A percentile compares a stretch with the other conserved stretches of the same genome.
Evolutionary conservation across 1,140 invertebrate genomes (phyloP).

Genomic region (Parasteatoda tepidariorum): DNA sequence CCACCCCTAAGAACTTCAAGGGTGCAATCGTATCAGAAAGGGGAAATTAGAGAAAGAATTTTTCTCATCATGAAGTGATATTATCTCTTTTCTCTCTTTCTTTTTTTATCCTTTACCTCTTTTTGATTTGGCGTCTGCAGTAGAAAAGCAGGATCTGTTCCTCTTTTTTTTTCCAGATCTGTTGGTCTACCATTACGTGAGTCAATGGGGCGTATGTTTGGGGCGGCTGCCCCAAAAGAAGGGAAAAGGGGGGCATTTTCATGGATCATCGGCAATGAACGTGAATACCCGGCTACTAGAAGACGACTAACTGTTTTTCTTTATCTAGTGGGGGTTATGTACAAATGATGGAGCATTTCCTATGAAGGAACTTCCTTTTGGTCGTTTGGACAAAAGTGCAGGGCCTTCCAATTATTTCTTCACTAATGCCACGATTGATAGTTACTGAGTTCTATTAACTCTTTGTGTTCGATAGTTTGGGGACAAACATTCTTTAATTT

Average conservation of each 20-base stretch:
- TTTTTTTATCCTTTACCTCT: neutral
- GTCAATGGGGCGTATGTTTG: conserved; percentile 27
- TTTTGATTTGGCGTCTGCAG: neutral
- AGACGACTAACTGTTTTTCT: neutral
- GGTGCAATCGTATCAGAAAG: too few species aligned
- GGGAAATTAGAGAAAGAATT: neutral
- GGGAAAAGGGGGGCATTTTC: conserved; percentile 7
- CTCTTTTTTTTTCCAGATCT: neutral
- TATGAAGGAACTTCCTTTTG: too few species aligned
- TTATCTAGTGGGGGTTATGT: neutral
- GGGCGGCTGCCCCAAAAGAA: neutral
- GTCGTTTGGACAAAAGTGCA: too few species aligned
- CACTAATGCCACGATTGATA: too few species aligned
- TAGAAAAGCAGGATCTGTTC: neutral
- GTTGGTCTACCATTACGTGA: conserved; percentile 42
- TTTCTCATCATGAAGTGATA: neutral
- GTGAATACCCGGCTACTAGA: conserved; percentile 9
- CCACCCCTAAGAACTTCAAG: too few species aligned
- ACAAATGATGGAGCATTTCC: neutral
- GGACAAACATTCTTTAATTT: too few species aligned
- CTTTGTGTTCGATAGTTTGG: too few species aligned
- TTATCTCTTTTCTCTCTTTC: neutral
- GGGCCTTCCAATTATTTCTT: too few species aligned
- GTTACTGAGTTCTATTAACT: too few species aligned
- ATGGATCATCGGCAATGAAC: conserved; percentile 39